A percentile compares a stretch with the other conserved stretches of the same genome.
phyloP scores from a whole-genome alignment of 2,888 invertebrate genomes.

The Myopa testacea region DNA sequence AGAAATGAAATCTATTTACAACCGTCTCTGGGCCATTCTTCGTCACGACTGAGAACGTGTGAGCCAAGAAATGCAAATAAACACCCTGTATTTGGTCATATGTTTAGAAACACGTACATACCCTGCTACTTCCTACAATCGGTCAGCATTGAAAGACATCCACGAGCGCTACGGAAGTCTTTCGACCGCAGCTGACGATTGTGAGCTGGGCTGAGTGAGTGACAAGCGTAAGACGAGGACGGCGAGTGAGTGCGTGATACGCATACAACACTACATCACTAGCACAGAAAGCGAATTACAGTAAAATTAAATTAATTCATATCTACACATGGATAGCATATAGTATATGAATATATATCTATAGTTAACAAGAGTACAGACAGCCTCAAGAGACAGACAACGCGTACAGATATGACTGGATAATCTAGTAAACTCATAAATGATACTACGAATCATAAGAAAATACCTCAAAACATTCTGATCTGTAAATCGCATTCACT shows the following conservation, averaged over 20 bases:
- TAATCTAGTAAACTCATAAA: not conserved
- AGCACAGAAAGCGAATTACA: not conserved
- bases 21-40: not conserved
- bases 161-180: conserved; percentile 27
- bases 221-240: conserved; percentile 3
- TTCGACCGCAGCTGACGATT: not conserved
- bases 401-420: not conserved
- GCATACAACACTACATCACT: not conserved
- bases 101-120: not conserved
- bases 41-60: not conserved
- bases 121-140: not conserved
- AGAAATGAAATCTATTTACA: not conserved
- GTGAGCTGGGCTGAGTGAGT: not conserved
- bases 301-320: conserved; percentile 15
- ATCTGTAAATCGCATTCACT: too few relatives aligned
- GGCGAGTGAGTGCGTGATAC: not conserved
- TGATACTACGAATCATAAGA: too few relatives aligned
- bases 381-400: too few relatives aligned
- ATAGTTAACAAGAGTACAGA: not conserved
- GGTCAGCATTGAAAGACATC: not conserved
- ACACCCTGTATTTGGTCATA: conserved; percentile 33
- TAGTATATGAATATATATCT: too few relatives aligned
- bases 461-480: too few relatives aligned
- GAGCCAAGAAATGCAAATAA: conserved; percentile 14
- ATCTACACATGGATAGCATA: too few relatives aligned